Base-by-base conservation (phyloP, 2,888 invertebrate species). In the Hemicrepidius hirtus region DNA sequence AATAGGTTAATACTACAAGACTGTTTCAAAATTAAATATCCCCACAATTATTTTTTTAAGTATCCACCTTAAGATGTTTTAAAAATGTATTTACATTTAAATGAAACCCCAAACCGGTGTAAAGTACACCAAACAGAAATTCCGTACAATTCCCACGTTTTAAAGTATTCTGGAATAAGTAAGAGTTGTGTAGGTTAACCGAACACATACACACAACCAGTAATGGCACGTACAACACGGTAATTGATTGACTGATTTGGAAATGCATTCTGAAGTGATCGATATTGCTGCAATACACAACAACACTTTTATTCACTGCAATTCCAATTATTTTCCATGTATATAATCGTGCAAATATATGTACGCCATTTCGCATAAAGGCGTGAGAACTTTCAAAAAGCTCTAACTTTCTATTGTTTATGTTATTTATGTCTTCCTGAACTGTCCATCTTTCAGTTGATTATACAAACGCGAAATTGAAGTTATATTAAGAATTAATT, bases 241-340 rank as follows among this genome's bases (percentile, higher is more conserved):
- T 57, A 57, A 57, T 57, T 57, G 57, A 53, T 53, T 57, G 57
- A 57, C 60, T 60, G 41, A 60, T 60, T 60, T 60, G 41, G 60
- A 60, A 44, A 60, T 18, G 41, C 21, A 60, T 57, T 35, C 57
- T 37, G 37, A 37, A 20, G 37, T 44, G 60, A 60, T 40, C 60
- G 41, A 16, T 28, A 44, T 44, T 60, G 44, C 60, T 21, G 44
- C 60, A 41, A 60, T 44, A 60, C 44, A 21, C 20, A 60, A 60
- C 37, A 37, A 12, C 16, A 50, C 35, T 41, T 60, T 37, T 57
- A 37, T 57, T 57, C 10, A 10, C 20, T 20, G 57, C 18, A 57
- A 57, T 57, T 57, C 20, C 57, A 57, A 37, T 57, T 57, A 57
- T 57, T 57, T n/a, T 37, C 18, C 18, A 32, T 18, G 57, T 32